Base-by-base conservation (phyloP, 2,888 invertebrate species). In the Daptonema setosum region DNA sequence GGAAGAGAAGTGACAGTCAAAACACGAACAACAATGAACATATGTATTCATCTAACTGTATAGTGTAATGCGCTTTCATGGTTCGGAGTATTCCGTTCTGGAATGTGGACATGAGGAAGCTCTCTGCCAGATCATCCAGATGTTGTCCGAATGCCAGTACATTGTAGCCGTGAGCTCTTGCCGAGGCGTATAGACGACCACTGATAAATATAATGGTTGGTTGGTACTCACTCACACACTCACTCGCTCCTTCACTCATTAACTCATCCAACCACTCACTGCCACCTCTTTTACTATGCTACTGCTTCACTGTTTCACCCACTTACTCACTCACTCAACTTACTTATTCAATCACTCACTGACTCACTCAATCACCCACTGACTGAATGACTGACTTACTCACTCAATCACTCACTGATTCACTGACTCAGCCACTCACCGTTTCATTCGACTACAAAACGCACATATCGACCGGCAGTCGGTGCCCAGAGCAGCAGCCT, bases 121-220 rank as follows among this genome's bases (percentile, higher is more conserved):
- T 82, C 67, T 83, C 81, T 28, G 84, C 81, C 3, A 87, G 76
- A 71, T 85, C 84, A 72, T 87, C 87, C 55, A 87, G 73, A 69
- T 83, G 83, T 70, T 87, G 87, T 1, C 85, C 87, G 35, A 87
- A 75, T 0, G 86, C 87, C n/a, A 86, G 76, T 1, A 87, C 87
- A 69, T 85, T 83, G 74, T 84, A 88, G 1, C 81, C 81, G 64
- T 83, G 80, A 56, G 80, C 77, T 60, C 81, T 78, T 0, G 85
- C 85, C 29, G 82, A 78, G 0, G 80, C 76, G 69, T 85, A 84
- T 43, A 85, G 78, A 59, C 83, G 79, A 3, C 82, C 81, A n/a
- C 20, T 85, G 58, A 30, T 56, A 43, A 35, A 28, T 26, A 43
- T 20, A 11, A 5, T 1, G n/a, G 5, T 3, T 29, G 11, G 2